Percentiles rank a stretch among this genome's conserved stretches.
Evolutionary conservation across 2,888 invertebrate species (phyloP).

Genomic region (Eretmocerus hayati): DNA sequence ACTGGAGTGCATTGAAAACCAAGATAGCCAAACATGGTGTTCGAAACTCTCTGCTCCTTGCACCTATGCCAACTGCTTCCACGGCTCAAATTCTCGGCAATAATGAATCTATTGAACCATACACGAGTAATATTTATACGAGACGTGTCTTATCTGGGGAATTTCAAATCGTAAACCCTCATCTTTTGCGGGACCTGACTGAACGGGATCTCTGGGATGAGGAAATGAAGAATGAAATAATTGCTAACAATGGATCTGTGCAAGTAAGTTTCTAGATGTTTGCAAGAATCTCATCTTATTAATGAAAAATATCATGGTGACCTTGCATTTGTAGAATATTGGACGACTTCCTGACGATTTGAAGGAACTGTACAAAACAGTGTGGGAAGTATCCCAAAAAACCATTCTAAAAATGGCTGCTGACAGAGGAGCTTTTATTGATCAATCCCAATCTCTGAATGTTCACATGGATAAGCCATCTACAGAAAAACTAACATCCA

Average conservation of each 20-base stretch:
- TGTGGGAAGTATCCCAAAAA: conserved; percentile 96
- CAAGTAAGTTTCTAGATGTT: neutral
- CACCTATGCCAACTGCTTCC: conserved; percentile 98
- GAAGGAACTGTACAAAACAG: conserved; percentile 87
- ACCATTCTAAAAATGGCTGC: conserved; percentile 93
- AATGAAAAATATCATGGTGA: neutral
- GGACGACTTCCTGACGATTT: conserved; percentile 77
- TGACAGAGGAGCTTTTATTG: conserved; percentile 95
- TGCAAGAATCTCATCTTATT: neutral
- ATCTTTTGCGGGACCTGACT: conserved; percentile 86
- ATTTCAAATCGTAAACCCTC: conserved; percentile 94
- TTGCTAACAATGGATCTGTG: conserved; percentile 65
- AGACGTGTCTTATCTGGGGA: conserved; percentile 92
- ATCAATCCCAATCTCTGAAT: conserved; percentile 97
- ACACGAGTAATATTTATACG: conserved; percentile 94
- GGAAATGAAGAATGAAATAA: conserved; percentile 89
- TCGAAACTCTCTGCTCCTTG: conserved; percentile 85
- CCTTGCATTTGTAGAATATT: conserved; percentile 62
- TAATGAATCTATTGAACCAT: conserved; percentile 97
- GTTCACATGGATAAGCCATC: conserved; percentile 93
- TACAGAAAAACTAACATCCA: conserved; percentile 89
- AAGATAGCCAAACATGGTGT: conserved; percentile 85
- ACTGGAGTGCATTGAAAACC: conserved; percentile 77
- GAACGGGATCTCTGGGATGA: conserved; percentile 89
- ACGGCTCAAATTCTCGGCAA: conserved; percentile 99